phyloP scores from a whole-genome alignment of 2,113 vertebrate genomes.

The Neotragus pygmaeus region DNA sequence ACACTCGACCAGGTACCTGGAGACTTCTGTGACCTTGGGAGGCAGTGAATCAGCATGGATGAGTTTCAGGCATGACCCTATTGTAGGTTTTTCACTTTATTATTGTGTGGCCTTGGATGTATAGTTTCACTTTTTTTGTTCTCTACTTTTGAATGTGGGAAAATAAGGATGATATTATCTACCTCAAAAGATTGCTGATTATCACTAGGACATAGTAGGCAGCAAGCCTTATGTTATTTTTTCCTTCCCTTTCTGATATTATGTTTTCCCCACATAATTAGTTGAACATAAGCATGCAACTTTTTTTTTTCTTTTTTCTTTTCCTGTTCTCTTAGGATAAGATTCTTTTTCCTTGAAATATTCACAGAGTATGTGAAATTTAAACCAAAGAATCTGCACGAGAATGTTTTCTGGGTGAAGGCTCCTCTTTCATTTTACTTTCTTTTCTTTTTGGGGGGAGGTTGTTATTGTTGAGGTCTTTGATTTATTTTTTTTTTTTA shows the following conservation, averaged over 20 bases:
- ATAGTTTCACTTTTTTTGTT: not conserved
- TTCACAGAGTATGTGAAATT: not conserved
- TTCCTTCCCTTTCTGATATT: not conserved
- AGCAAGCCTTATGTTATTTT: not conserved
- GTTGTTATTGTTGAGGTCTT: not conserved
- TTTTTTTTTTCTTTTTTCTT: not conserved
- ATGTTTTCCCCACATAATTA: not conserved
- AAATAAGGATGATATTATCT: not conserved
- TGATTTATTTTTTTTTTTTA: not conserved
- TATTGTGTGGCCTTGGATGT: not conserved
- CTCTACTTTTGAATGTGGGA: not conserved
- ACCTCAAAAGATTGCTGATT: not conserved
- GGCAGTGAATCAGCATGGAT: too few species aligned
- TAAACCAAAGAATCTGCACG: not conserved
- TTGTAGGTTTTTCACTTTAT: not conserved
- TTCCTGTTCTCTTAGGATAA: not conserved
- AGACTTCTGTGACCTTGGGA: not conserved
- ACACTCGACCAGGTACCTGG: not conserved
- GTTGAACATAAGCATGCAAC: not conserved
- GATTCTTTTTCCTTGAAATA: slow-evolving; percentile 19
- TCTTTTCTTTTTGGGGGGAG: not conserved
- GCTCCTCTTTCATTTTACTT: not conserved
- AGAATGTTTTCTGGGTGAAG: not conserved
- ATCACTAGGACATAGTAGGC: not conserved
- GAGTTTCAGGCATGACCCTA: not conserved